A percentile compares a stretch with the other conserved stretches of the same genome.
Conservation (phyloP, 2,113 vertebrate genomes). For the Ctenomys sociabilis region DNA sequence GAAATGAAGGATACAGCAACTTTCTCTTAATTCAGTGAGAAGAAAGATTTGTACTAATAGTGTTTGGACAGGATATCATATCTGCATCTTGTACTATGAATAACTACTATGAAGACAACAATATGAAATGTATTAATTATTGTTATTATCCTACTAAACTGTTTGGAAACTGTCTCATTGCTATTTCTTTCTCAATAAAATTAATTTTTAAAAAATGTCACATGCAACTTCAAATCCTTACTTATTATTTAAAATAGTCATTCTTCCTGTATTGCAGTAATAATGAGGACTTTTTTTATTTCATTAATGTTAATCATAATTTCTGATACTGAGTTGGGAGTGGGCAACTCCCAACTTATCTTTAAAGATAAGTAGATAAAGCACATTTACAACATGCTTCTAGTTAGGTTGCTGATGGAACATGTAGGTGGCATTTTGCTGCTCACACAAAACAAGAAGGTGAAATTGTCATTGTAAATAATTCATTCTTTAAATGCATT, state of each 20-base stretch:
- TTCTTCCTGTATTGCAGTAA: background rate
- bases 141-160: too few relatives aligned
- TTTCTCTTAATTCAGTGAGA: too few relatives aligned
- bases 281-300: background rate
- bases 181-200: too few relatives aligned
- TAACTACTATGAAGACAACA: too few relatives aligned
- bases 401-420: background rate
- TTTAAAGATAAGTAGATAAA: background rate
- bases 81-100: too few relatives aligned
- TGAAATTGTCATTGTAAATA: slow-evolving; percentile 50
- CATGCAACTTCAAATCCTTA: background rate
- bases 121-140: too few relatives aligned
- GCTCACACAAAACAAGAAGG: background rate
- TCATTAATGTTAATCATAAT: background rate
- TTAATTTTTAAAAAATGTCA: background rate
- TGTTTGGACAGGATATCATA: too few relatives aligned
- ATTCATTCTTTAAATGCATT: slow-evolving; percentile 42
- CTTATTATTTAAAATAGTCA: background rate
- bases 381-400: background rate
- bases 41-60: too few relatives aligned
- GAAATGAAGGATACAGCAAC: background rate
- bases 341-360: background rate
- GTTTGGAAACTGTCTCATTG: too few relatives aligned
- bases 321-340: background rate
- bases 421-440: background rate